A percentile compares a stretch with the other conserved stretches of the same genome.
phyloP scores from a whole-genome alignment of 2,888 invertebrate genomes.

The Andrena haemorrhoa region DNA sequence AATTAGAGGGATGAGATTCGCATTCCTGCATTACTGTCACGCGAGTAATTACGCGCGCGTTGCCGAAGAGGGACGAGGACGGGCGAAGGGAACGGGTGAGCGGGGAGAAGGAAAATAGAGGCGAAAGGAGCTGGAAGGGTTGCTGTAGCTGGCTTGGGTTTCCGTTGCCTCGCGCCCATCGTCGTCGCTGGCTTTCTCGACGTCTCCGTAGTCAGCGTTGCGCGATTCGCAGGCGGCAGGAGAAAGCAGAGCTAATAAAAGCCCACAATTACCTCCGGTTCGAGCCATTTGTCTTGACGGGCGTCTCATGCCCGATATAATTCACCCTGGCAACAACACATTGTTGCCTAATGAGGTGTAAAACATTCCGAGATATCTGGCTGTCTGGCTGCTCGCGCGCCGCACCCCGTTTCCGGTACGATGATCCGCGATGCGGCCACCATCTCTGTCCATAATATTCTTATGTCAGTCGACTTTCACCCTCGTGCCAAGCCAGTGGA shows the following conservation, averaged over 20 bases:
- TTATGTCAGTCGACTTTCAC: conserved; percentile 28
- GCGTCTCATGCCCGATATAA: conserved; percentile 85
- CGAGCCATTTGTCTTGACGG: conserved; percentile 85
- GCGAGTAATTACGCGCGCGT: conserved; percentile 81
- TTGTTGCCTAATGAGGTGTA: conserved; percentile 85
- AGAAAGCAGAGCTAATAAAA: conserved; percentile 84
- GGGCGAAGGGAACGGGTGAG: conserved; percentile 19
- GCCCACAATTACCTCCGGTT: conserved; percentile 85
- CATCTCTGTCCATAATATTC: conserved; percentile 33
- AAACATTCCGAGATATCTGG: conserved; percentile 84
- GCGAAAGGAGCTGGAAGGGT: conserved; percentile 54
- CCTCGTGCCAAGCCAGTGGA: background rate
- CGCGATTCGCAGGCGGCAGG: conserved; percentile 73
- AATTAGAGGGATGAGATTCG: conserved; percentile 74
- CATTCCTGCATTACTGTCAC: conserved; percentile 83
- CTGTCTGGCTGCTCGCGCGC: conserved; percentile 73
- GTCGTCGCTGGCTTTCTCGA: conserved; percentile 55
- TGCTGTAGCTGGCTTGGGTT: conserved; percentile 30
- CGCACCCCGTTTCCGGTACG: conserved; percentile 52
- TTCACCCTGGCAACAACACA: conserved; percentile 85
- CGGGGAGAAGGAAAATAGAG: conserved; percentile 41
- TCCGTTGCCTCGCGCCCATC: conserved; percentile 28
- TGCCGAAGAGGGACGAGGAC: conserved; percentile 12
- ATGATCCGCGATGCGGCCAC: conserved; percentile 60
- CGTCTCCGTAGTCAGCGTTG: conserved; percentile 66